Percentiles rank a stretch among this genome's conserved stretches.
Conservation (phyloP, 2,797 vertebrate genomes). For the Tamandua tetradactyla region DNA sequence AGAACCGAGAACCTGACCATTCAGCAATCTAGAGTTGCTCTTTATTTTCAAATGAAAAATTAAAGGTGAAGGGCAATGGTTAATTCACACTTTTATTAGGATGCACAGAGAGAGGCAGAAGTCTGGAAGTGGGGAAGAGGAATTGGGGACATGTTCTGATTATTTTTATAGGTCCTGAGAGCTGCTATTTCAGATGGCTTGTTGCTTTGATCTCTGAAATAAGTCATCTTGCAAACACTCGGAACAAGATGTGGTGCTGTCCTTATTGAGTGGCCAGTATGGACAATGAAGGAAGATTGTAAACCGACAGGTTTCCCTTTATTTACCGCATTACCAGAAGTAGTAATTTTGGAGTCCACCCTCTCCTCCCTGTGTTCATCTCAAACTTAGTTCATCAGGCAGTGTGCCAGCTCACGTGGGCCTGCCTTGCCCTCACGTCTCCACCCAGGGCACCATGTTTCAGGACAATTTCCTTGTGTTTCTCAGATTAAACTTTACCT, state of each 20-base stretch:
- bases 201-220: conserved; percentile 16
- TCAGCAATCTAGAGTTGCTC: neutral
- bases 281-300: neutral
- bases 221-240: neutral
- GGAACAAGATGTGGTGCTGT: neutral
- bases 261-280: neutral
- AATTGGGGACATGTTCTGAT: neutral
- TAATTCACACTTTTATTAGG: neutral
- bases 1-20: neutral
- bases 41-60: neutral
- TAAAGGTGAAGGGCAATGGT: neutral
- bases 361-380: neutral
- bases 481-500: neutral
- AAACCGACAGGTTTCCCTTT: neutral
- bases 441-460: neutral
- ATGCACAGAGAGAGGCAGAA: neutral
- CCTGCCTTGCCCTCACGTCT: neutral
- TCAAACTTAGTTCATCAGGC: neutral
- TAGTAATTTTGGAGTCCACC: neutral
- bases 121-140: neutral
- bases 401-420: too few relatives aligned
- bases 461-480: neutral
- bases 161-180: neutral
- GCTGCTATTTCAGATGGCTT: neutral
- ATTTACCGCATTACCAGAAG: neutral